Evolutionary conservation across 1,140 invertebrate species (phyloP).

Genomic region (Bombus picipes): DNA sequence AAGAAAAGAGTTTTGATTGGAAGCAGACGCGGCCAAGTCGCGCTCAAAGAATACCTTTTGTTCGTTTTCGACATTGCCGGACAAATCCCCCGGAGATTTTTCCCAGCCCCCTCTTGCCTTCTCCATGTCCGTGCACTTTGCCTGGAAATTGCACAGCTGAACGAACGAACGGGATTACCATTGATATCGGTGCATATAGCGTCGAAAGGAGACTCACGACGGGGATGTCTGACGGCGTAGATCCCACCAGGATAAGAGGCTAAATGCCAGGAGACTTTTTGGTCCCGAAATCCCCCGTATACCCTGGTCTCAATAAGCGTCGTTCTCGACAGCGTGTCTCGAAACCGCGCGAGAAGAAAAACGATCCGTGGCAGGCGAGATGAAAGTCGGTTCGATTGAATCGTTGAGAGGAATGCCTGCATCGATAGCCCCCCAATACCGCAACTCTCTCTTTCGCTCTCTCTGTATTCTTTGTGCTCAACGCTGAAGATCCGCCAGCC

Average conservation of each 20-base stretch:
- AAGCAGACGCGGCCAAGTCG: conserved; percentile 52
- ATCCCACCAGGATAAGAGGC: neutral
- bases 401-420: conserved; percentile 55
- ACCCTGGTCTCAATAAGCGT: conserved; percentile 6
- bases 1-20: conserved; percentile 65
- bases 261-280: conserved; percentile 3
- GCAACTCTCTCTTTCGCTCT: neutral
- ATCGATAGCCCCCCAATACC: conserved; percentile 53
- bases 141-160: neutral
- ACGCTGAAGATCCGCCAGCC: neutral
- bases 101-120: neutral
- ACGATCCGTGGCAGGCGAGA: conserved; percentile 10
- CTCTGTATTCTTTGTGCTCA: conserved; percentile 10
- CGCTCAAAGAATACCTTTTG: conserved; percentile 53
- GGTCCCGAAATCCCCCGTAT: neutral
- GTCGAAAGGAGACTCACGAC: too few species aligned
- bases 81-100: conserved; percentile 51
- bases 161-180: conserved; percentile 3
- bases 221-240: neutral
- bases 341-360: neutral
- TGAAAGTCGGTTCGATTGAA: conserved; percentile 65
- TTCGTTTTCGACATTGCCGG: conserved; percentile 39
- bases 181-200: neutral
- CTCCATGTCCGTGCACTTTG: neutral
- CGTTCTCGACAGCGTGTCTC: conserved; percentile 18